Evolutionary conservation across 2,888 invertebrate species (phyloP).

Genomic region (Microctonus brassicae): DNA sequence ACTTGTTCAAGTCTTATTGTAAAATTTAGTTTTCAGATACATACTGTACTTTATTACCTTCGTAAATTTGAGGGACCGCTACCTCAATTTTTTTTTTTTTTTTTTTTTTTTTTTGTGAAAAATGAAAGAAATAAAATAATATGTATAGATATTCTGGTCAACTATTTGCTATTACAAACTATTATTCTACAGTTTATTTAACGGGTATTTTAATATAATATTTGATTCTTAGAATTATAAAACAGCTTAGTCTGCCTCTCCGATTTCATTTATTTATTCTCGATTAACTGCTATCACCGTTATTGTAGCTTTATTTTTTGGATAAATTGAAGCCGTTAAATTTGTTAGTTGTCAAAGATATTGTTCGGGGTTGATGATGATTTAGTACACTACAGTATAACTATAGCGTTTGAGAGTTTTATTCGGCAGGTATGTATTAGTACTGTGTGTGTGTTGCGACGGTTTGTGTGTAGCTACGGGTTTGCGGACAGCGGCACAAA

Average conservation of each 20-base stretch:
- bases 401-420: no score
- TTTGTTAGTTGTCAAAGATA: slow-evolving; percentile 36
- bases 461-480: no score
- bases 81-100: no score
- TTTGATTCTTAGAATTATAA: slow-evolving; percentile 62
- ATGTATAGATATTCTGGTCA: slow-evolving; percentile 59
- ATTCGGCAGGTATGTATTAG: no score
- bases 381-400: no score
- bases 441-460: no score
- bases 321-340: slow-evolving; percentile 26
- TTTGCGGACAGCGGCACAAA: no score
- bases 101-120: slow-evolving; percentile 36
- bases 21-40: no score
- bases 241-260: slow-evolving; percentile 61
- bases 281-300: slow-evolving; percentile 47
- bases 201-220: slow-evolving; percentile 60
- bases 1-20: no score
- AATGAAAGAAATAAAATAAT: slow-evolving; percentile 59
- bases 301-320: slow-evolving; percentile 58
- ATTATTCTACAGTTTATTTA: slow-evolving; percentile 54
- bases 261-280: slow-evolving; percentile 37
- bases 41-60: no score
- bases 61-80: no score
- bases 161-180: slow-evolving; percentile 63
- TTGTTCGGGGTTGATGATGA: no score